Conservation (phyloP, 1,140 invertebrate species). For the Neodiprion pinetum region DNA sequence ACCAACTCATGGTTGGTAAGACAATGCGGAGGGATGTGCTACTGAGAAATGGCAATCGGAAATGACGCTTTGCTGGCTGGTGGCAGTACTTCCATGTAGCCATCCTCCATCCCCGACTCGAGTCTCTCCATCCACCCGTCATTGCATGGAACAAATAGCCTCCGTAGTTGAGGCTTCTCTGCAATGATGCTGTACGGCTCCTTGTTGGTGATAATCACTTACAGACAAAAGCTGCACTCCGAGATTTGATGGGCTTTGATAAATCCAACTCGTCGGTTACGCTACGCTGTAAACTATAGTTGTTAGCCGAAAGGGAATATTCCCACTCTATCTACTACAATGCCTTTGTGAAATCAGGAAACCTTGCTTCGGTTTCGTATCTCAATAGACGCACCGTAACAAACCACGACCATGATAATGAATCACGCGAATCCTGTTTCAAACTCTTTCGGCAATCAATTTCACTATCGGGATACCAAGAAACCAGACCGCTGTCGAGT, state of each 20-base stretch:
- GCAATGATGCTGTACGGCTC: no score
- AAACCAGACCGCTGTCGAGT: no score
- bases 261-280: neutral
- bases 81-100: neutral
- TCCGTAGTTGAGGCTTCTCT: neutral
- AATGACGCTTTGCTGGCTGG: constrained; percentile 38
- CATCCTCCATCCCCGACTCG: no score
- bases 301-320: no score
- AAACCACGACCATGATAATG: no score
- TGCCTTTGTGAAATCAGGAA: no score
- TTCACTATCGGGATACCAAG: no score
- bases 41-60: constrained; percentile 49
- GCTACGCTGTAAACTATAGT: neutral
- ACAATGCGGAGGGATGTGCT: constrained; percentile 13
- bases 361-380: no score
- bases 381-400: no score
- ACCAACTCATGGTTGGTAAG: neutral
- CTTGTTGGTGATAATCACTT: neutral
- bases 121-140: neutral
- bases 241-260: neutral
- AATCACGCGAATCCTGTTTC: no score
- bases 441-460: no score
- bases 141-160: neutral
- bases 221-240: neutral
- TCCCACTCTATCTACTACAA: no score